phyloP scores from a whole-genome alignment of 2,113 vertebrate species.

The Nesoenas mayeri region DNA sequence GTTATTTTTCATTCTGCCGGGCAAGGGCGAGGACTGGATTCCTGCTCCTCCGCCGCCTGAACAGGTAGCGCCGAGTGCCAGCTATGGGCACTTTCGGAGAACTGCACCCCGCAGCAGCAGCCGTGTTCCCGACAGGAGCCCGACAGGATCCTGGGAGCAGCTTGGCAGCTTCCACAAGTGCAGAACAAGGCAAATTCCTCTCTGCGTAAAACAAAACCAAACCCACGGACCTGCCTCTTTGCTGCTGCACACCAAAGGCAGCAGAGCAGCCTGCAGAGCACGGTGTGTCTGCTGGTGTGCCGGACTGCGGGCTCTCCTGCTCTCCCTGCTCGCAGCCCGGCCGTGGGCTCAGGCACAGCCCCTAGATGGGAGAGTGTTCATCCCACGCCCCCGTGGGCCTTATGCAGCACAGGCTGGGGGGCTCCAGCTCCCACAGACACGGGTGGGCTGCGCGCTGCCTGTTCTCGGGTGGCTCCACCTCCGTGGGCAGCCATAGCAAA shows the following conservation, averaged over 20 bases:
- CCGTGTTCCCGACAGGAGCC: neutral
- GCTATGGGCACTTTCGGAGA: neutral
- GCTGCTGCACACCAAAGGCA: neutral
- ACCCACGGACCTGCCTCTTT: rapidly evolving
- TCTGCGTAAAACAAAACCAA: neutral
- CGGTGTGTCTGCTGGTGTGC: neutral
- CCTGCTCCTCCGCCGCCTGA: neutral
- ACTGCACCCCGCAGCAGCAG: neutral
- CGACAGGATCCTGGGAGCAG: rapidly evolving
- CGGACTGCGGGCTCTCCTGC: rapidly evolving
- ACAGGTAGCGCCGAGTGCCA: neutral
- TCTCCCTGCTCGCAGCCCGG: neutral
- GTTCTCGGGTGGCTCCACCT: neutral
- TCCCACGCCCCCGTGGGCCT: neutral
- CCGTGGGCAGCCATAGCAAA: neutral
- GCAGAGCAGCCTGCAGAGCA: neutral
- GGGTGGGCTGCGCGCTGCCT: rapidly evolving
- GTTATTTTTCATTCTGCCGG: neutral
- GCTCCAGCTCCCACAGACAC: neutral
- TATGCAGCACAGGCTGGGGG: rapidly evolving
- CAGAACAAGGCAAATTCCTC: neutral
- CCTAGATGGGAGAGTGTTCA: rapidly evolving
- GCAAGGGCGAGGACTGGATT: neutral
- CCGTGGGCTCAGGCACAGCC: neutral
- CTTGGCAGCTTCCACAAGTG: neutral